Evolutionary conservation across 2,113 vertebrate species (phyloP), one percentile per base, ranked within the genome.

Genomic region (Leptocoma aspasia): DNA sequence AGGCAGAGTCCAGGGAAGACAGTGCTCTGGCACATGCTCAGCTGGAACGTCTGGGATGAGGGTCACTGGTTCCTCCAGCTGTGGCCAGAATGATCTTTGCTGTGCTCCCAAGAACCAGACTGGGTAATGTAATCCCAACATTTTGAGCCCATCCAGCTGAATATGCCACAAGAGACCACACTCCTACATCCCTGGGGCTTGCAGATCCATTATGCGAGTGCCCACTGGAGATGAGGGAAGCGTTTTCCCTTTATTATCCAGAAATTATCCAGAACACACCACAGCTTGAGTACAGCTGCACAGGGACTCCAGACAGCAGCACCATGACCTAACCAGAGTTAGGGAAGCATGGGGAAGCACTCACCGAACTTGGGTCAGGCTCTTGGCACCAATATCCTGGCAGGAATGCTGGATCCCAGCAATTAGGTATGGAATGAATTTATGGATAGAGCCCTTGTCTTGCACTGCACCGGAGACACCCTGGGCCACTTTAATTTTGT

Each of bases 401-500:
- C 99, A 99, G 86, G 99, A 99, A 96, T 99, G 99, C 97, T 99
- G 99, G 93, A 99, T 99, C 65, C 99, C 99, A 72, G 98, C 99
- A 69, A 99, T 98, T 96, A 99, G 97, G 97, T 99, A 99, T 1
- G 99, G 99, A 69, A 99, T 97, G 89, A 99, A 99, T 95, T 99
- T 99, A 96, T 99, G 99, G 97, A 99, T 99, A 91, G 99, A 99
- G 73, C 99, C 99, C 96, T 99, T 99, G 97, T 99, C 99, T 92
- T 99, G 99, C 73, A 99, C 98, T 0, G 99, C 99, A 6, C 99
- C 99, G 0, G 99, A 99, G 64, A 99, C 99, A 1, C 99, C 99
- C 91, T 99, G 99, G 73, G 99, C 99, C 54, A 99, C 99, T 97
- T 99, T 99, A 78, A 99, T 99, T 97, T 99, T 99, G 95, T 99